These are phyloP conservation scores for Strigops habroptila DNA, from an alignment of 2,113 vertebrate genomes.

Conservation along the genomic window DNA sequence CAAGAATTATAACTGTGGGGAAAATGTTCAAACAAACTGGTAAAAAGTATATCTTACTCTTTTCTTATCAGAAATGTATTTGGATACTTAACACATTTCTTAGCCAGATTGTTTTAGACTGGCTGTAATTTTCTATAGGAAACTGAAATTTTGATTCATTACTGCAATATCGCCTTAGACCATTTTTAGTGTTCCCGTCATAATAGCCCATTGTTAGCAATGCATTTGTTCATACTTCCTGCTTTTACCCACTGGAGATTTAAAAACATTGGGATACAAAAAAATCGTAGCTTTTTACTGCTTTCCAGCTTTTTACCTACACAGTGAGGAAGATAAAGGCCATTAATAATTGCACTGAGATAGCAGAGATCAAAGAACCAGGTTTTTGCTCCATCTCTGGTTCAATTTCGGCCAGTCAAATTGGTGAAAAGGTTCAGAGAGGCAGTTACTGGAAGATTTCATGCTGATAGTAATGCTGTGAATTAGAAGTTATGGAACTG, in stretches of 20 bases:
- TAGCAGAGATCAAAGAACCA: background rate
- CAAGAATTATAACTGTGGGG: background rate
- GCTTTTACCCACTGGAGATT: background rate
- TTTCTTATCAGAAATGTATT: background rate
- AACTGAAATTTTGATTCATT: background rate
- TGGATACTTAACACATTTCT: background rate
- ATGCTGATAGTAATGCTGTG: background rate
- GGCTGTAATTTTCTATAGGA: background rate
- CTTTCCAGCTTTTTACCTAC: background rate
- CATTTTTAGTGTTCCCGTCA: background rate
- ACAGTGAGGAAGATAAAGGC: background rate
- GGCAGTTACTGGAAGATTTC: background rate
- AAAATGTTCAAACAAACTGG: background rate
- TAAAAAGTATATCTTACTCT: background rate
- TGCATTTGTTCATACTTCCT: background rate
- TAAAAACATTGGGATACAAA: background rate
- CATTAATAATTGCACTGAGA: background rate
- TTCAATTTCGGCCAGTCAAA: background rate
- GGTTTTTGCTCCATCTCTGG: background rate
- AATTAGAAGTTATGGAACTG: background rate
- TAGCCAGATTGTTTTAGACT: background rate
- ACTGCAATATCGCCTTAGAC: background rate
- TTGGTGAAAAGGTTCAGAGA: background rate
- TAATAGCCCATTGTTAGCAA: background rate
- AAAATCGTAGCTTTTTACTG: background rate